These are phyloP conservation scores for Clarias gariepinus DNA, from an alignment of 2,113 vertebrate genomes.

Conservation along the genomic window DNA sequence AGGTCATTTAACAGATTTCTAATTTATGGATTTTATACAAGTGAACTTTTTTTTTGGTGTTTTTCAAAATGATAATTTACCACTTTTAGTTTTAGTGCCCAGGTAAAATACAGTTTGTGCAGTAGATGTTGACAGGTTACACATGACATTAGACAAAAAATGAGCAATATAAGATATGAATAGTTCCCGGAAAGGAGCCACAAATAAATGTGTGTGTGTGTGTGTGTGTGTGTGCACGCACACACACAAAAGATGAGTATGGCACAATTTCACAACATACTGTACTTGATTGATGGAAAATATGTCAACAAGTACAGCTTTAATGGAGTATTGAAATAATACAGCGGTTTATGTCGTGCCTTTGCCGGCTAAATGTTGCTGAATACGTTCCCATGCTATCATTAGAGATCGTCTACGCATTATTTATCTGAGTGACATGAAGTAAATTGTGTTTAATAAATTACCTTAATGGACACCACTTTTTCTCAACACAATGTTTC, in stretches of 20 bases:
- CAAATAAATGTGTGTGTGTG: background rate
- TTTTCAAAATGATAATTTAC: background rate
- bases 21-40: background rate
- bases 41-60: background rate
- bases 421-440: constrained; percentile 67
- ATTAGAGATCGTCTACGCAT: constrained; percentile 28
- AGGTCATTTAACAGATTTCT: background rate
- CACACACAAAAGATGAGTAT: no score
- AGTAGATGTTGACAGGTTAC: background rate
- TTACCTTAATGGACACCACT: constrained; percentile 79
- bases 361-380: background rate
- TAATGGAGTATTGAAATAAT: constrained; percentile 18
- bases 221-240: background rate
- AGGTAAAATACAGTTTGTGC: background rate
- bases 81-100: background rate
- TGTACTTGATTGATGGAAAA: constrained; percentile 1
- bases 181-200: background rate
- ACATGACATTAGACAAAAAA: background rate
- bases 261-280: background rate
- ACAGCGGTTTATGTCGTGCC: background rate
- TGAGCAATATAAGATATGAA: background rate
- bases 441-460: constrained; percentile 83
- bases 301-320: constrained; percentile 5
- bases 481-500: constrained; percentile 78
- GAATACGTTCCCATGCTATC: constrained; percentile 9